These are phyloP conservation scores for Mimumesa dahlbomi DNA, from an alignment of 2,888 invertebrate species.

Conservation along the genomic window DNA sequence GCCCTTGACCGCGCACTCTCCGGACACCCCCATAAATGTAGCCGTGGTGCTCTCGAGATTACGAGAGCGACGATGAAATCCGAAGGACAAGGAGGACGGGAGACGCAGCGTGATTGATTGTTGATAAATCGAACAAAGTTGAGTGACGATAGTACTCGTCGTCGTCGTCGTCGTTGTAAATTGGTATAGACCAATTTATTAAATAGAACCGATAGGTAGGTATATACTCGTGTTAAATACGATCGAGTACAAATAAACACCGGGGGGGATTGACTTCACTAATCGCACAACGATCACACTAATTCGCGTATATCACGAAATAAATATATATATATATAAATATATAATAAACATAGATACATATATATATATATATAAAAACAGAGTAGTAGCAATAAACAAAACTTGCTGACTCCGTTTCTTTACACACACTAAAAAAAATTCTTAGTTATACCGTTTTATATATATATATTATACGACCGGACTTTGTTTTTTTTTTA, in stretches of 20 bases:
- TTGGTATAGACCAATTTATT: neutral
- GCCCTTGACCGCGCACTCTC: slow-evolving; percentile 78
- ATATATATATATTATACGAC: neutral
- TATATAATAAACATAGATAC: too few relatives aligned
- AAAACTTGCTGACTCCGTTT: too few relatives aligned
- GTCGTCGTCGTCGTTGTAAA: too few relatives aligned
- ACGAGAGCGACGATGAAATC: slow-evolving; percentile 48
- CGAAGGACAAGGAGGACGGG: slow-evolving; percentile 10
- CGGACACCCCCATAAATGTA: slow-evolving; percentile 79
- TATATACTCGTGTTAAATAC: too few relatives aligned
- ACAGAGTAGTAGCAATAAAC: too few relatives aligned
- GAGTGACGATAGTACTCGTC: too few relatives aligned
- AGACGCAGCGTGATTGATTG: neutral
- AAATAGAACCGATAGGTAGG: neutral
- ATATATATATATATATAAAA: too few relatives aligned
- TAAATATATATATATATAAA: too few relatives aligned
- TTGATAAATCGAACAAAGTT: neutral
- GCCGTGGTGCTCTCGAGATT: slow-evolving; percentile 58
- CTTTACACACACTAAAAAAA: too few relatives aligned
- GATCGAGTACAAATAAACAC: slow-evolving; percentile 9
- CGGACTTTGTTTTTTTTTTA: too few relatives aligned
- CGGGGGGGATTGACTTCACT: slow-evolving; percentile 31
- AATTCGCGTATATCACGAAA: neutral
- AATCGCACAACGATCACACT: slow-evolving; percentile 37
- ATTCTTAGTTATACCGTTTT: neutral